Evolutionary conservation across 2,113 vertebrate species (phyloP), one percentile per base, ranked within the genome.

Genomic region (Alethe diademata): DNA sequence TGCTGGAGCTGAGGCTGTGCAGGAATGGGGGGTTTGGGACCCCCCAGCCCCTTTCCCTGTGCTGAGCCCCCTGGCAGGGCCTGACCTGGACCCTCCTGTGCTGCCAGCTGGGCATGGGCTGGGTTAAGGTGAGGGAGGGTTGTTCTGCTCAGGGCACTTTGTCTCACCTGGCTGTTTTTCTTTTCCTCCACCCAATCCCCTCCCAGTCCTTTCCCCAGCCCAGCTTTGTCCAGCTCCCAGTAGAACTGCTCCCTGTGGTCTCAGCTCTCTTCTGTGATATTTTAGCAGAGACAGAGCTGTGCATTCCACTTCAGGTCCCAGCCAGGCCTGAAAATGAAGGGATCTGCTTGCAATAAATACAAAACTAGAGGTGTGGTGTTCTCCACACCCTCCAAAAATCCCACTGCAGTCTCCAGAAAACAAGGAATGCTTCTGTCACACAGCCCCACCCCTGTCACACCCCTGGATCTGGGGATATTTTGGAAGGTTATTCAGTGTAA

Each of bases 101-200:
- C 40, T 50, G 23, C 47, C 48, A 50, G 48, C 48, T 50, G 48
- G 23, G 47, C 66, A 38, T 6, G 1, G 11, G 16, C 24, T 42
- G 42, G 40, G 7, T 8, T 2, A 6, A 5, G 45, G 1, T 33
- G 50, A 17, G 19, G 35, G 18, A 54, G 10, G 19, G 1, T 66
- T 31, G 8, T 36, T 88, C 26, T 84, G 42, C 72, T 28, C 8
- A 4, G 53, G 35, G 12, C 31, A 16, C 10, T 69, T 60, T 8
- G 40, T n/a, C 58, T 56, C 19, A 3, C 0, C 2, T 38, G 9
- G 48, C 7, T 26, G 29, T 7, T 56, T 35, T 16, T 5, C 5
- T 24, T 33, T 50, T n/a, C 50, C 23, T 43, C 19, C 15, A 9
- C 20, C 19, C 40, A 33, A 0, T 16, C 67, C 38, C 9, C 35